Evolutionary conservation across 1,140 invertebrate species (phyloP), one percentile per base, ranked within the genome.

Genomic region (Lethocerus indicus): DNA sequence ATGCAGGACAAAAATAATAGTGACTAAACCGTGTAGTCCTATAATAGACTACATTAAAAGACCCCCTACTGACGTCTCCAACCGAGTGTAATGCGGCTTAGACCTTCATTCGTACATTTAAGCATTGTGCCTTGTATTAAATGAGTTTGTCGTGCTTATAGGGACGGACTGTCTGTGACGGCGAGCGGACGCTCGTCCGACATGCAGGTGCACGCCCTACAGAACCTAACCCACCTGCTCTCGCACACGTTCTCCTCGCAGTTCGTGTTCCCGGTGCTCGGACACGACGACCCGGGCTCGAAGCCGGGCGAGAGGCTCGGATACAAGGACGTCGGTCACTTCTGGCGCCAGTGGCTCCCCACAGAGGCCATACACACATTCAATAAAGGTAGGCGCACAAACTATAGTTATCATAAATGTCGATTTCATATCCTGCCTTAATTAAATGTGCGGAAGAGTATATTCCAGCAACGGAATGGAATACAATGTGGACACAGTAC

Each of bases 281-380:
- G 84, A 1, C 81, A 85, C 63, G 80, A 84, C 58, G 83, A 87
- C 58, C 77, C 80, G 6, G 71, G 71, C 1, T 67, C 74, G 6
- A 73, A 70, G 35, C 48, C 50, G 0, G 57, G 56, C 13, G 50
- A 55, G 9, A 27, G 47, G 12, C 56, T 60, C 1, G 51, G 57
- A 6, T 74, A 71, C 57, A 71, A 68, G 37, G 71, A 75, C 50
- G 67, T 86, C 46, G 78, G 78, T 0, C 71, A 73, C 44, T 72
- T 84, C 59, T 88, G 83, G 83, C 74, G 74, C 55, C 74, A 81
- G 47, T 87, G 83, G 83, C 63, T 88, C 32, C 83, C 83, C 1
- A 74, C 76, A 1, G 84, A 88, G 51, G 82, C 83, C 0, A 64
- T 84, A 45, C 70, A 74, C 44, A 84, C 81, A 12, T 87, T 88